Conservation (phyloP, 2,888 invertebrate species). For the Sinotaia quadrata region DNA sequence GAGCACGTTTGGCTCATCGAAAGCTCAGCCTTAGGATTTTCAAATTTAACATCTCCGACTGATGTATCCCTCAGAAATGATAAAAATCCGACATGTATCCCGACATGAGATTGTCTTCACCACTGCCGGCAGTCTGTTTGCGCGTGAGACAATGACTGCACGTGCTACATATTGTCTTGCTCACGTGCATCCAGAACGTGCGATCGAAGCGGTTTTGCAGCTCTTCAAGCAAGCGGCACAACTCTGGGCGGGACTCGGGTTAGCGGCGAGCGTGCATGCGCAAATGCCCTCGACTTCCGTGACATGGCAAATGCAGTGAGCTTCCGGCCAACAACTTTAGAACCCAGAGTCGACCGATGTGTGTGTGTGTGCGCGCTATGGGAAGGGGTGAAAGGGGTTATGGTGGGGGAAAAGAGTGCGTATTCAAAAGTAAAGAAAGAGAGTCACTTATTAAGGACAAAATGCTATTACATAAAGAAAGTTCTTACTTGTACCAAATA, state of each 20-base stretch:
- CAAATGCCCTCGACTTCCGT: not conserved
- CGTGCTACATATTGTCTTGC: not conserved
- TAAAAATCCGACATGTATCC: conserved; percentile 14
- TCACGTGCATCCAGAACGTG: conserved; percentile 12
- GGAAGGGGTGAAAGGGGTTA: too few species aligned
- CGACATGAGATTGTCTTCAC: not conserved
- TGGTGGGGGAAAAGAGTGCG: too few species aligned
- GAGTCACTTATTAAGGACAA: too few species aligned
- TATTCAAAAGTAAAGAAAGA: too few species aligned
- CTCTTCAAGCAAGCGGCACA: conserved; percentile 3
- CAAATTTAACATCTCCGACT: too few species aligned
- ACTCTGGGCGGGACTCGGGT: conserved; percentile 9
- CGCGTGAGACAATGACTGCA: conserved; percentile 14
- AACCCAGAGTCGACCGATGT: not conserved
- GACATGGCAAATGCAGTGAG: not conserved
- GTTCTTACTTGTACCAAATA: too few species aligned
- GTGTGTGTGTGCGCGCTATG: not conserved
- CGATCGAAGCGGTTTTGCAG: not conserved
- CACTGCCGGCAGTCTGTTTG: not conserved
- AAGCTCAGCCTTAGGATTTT: too few species aligned
- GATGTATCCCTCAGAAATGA: conserved; percentile 2
- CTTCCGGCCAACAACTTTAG: too few species aligned
- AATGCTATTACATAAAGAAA: too few species aligned
- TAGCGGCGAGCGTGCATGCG: not conserved
- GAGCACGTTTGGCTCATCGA: too few species aligned